Percentiles rank a stretch among this genome's conserved stretches.
Evolutionary conservation across 2,113 vertebrate genomes (phyloP).

Genomic region (Helogale parvula): DNA sequence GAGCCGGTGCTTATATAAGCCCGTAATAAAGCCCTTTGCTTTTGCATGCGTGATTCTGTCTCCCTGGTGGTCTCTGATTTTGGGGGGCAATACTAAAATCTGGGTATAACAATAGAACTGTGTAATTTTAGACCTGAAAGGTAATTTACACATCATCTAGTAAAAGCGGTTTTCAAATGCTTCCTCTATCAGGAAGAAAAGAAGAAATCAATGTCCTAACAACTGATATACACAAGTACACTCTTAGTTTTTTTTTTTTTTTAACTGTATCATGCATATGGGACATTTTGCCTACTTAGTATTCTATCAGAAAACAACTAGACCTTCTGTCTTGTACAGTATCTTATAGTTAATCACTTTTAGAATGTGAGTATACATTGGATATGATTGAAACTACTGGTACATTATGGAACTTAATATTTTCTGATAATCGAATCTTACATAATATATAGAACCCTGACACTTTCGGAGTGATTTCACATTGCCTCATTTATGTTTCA

Average conservation of each 20-base stretch:
- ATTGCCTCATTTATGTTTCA: constrained; percentile 18
- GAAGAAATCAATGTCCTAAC: not conserved
- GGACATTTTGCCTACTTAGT: not conserved
- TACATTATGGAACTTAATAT: not conserved
- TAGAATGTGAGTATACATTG: not conserved
- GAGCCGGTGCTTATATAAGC: too few species aligned
- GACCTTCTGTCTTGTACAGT: not conserved
- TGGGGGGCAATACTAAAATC: too few species aligned
- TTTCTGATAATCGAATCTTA: constrained; percentile 53
- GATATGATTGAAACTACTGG: constrained; percentile 14
- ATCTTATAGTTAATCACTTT: constrained; percentile 46
- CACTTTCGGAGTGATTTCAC: constrained; percentile 27
- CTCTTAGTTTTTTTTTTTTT: not conserved
- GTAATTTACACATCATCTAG: constrained; percentile 17
- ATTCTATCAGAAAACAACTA: constrained; percentile 37
- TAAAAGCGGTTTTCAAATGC: constrained; percentile 31
- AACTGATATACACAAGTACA: constrained; percentile 3
- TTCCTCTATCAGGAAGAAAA: not conserved
- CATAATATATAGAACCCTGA: constrained; percentile 45
- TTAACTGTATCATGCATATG: not conserved
- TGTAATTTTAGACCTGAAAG: constrained; percentile 25
- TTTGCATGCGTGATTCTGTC: too few species aligned
- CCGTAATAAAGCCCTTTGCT: too few species aligned
- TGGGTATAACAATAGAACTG: not conserved
- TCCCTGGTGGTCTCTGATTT: too few species aligned